Base-by-base conservation (phyloP, 2,797 vertebrate genomes). In the Columba guinea region DNA sequence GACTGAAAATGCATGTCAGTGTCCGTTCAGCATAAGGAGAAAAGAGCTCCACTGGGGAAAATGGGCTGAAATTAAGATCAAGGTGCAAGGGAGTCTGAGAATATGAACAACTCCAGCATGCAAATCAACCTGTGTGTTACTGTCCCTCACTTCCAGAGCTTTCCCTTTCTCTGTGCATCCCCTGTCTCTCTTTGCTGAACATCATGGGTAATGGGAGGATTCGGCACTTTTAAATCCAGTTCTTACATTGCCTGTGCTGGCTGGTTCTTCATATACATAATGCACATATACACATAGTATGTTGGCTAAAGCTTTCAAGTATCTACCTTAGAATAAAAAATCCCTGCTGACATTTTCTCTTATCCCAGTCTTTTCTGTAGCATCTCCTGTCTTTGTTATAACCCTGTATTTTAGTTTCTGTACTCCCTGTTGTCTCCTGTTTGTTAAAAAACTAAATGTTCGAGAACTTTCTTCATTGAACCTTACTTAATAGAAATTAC, bases 241-340 rank as follows among this genome's bases (percentile, higher is more conserved):
- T 69, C 52, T 70, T 69, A 22, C 2, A 8, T 48, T 88, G 56
- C 56, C 5, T 70, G 6, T 90, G 85, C 21, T 76, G n/a, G 26
- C 63, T 89, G 8, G 27, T 91, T 87, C 28, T 74, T 88, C 24
- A 5, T 55, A 30, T 28, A 9, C 41, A 10, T 64, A 73, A 11
- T 5, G 10, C 46, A 30, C 12, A 10, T 59, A 8, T 19, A 55
- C 11, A n/a, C 0, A 0, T n/a, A 48, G 26, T 51, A 55, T 9
- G 11, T 87, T 85, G 63, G 10, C 28, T 35, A 68, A 68, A 77
- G 41, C 26, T 69, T 58, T 58, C 9, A 35, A 35, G 24, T 46
- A 23, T 76, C 34, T 51, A 6, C 37, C 5, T 87, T 62, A 69
- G 78, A 51, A 71, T 62, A 58, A 14, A 68, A 87, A 82, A 73